Evolutionary conservation across 2,888 invertebrate species (phyloP).

Genomic region (Aphodius granarius): DNA sequence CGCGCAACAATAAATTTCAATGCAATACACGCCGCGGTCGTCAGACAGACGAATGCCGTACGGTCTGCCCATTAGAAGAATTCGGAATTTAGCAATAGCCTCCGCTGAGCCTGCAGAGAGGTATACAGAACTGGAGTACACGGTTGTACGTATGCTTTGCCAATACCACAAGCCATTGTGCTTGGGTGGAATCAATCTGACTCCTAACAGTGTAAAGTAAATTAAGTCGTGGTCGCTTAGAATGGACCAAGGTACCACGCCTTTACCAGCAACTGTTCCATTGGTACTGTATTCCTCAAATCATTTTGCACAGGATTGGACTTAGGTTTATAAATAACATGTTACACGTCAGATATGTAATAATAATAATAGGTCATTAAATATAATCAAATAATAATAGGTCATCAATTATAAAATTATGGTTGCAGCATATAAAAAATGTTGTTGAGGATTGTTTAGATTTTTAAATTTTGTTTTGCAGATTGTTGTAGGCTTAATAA

Average conservation of each 20-base stretch:
- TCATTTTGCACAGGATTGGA: not conserved
- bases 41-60: not conserved
- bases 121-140: not conserved
- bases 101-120: not conserved
- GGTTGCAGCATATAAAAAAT: no score
- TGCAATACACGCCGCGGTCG: not conserved
- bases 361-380: no score
- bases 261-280: not conserved
- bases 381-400: no score
- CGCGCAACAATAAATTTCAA: not conserved
- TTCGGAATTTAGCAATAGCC: not conserved
- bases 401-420: no score
- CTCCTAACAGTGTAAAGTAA: not conserved
- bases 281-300: not conserved
- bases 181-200: not conserved
- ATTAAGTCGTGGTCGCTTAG: not conserved
- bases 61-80: not conserved
- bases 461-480: no score
- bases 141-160: not conserved
- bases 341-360: no score
- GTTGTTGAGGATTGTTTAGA: no score
- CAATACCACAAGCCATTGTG: not conserved
- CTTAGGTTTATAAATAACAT: no score
- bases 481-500: no score
- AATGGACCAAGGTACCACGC: not conserved